Evolutionary conservation across 2,797 vertebrate genomes (phyloP).

Genomic region (Oreortyx pictus): DNA sequence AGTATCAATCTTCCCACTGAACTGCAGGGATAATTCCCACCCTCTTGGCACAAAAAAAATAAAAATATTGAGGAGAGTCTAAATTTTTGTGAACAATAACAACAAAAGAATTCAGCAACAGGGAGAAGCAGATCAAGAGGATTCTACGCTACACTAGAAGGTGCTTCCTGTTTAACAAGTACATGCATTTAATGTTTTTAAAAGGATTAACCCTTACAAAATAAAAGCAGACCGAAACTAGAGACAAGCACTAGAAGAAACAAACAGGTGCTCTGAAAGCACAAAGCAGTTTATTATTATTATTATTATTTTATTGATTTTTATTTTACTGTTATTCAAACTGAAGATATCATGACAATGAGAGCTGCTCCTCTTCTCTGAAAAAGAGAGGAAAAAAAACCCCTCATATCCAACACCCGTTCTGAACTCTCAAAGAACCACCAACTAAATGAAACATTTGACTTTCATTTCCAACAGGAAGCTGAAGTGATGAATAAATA

Average conservation of each 20-base stretch:
- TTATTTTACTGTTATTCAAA: not conserved
- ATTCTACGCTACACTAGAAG: not conserved
- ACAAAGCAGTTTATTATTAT: not conserved
- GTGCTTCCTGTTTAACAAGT: not conserved
- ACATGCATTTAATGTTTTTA: not conserved
- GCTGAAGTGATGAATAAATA: conserved; percentile 36
- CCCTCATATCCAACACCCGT: not conserved
- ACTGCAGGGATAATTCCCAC: not conserved
- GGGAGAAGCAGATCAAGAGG: not conserved
- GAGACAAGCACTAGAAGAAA: not conserved
- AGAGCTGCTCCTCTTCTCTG: not conserved
- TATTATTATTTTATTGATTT: not conserved
- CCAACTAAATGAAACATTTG: conserved; percentile 41
- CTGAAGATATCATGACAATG: not conserved
- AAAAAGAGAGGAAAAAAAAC: fast-evolving
- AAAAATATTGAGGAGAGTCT: not conserved
- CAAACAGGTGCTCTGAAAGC: not conserved
- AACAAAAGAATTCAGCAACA: not conserved
- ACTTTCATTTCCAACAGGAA: conserved; percentile 61
- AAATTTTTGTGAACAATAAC: not conserved
- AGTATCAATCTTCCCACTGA: not conserved
- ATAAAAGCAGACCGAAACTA: not conserved
- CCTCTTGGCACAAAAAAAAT: not conserved
- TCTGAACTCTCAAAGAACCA: conserved; percentile 40
- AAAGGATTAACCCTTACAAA: not conserved